phyloP scores from a whole-genome alignment of 2,797 vertebrate genomes.

The Protonibea diacanthus region DNA sequence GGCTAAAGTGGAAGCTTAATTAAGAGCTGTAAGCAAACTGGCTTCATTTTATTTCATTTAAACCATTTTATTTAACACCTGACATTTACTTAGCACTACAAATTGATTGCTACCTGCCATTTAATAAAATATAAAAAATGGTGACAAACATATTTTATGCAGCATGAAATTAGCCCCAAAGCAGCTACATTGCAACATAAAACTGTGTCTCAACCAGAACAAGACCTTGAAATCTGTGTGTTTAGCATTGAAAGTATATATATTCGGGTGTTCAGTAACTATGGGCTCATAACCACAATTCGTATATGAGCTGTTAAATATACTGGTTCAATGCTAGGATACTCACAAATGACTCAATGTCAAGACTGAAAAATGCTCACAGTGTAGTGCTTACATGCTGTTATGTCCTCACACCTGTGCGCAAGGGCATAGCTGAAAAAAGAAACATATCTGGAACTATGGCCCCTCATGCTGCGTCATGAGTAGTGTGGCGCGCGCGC shows the following conservation, averaged over 20 bases:
- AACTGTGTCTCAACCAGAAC: background rate
- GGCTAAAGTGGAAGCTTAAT: background rate
- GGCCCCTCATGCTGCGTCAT: constrained; percentile 12
- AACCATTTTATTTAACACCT: background rate
- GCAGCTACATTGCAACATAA: background rate
- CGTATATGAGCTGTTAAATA: background rate
- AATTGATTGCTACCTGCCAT: background rate
- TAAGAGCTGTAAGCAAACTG: no score
- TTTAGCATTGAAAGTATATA: background rate
- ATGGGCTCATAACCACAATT: background rate
- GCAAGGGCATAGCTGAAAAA: background rate
- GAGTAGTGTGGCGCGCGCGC: background rate
- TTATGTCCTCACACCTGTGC: background rate
- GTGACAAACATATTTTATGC: constrained; percentile 6
- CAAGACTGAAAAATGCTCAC: background rate
- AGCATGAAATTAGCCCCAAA: constrained; percentile 24
- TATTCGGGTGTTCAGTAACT: no score
- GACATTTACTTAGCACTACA: background rate
- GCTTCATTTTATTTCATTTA: background rate
- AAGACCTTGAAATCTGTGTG: background rate
- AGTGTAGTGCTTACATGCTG: background rate
- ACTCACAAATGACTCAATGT: background rate
- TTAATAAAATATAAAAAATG: constrained; percentile 14
- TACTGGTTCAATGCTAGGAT: background rate
- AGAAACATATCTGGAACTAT: background rate